Evolutionary conservation across 2,797 vertebrate species (phyloP), one percentile per base, ranked within the genome.

Genomic region (Champsocephalus esox): DNA sequence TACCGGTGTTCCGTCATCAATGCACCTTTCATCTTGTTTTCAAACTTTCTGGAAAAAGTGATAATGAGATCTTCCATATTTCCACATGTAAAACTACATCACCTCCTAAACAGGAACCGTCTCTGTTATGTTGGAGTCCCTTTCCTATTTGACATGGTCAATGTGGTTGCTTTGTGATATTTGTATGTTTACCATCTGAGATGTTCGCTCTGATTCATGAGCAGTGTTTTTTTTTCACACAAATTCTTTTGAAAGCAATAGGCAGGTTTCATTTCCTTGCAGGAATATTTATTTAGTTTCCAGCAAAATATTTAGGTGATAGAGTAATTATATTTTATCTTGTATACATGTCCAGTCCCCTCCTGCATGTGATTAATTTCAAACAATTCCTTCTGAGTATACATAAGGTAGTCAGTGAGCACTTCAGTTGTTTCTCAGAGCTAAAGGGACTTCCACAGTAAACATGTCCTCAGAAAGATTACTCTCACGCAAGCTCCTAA

Each of bases 321-420:
- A 86, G 89, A 73, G 81, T 93, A 92, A 93, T 93, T 92, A 92
- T 91, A 91, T 93, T 94, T 92, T 92, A 89, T 92, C 87, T 89
- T 93, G 90, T 92, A 88, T 92, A 93, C 89, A 91, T 91, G 87
- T 92, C 90, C 56, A 84, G 80, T 89, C 85, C 77, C 83, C 89
- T 91, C 80, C 90, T 90, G 88, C 89, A 88, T 84, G 86, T 93
- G 93, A 93, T 92, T 92, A 84, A 94, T 93, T 93, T 90, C 86
- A 93, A 93, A 94, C 92, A 92, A 80, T 84, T 76, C 83, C 66
- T 51, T 77, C 75, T 50, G 83, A 87, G 92, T 92, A 92, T 91
- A 92, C 89, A 93, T 88, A 92, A 93, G 91, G 92, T 92, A 92
- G 91, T 93, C 90, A 79, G 83, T 69, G 87, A 91, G 88, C 66